Evolutionary conservation across 2,797 vertebrate species (phyloP), one percentile per base, ranked within the genome.

Genomic region (Limnodromus scolopaceus): DNA sequence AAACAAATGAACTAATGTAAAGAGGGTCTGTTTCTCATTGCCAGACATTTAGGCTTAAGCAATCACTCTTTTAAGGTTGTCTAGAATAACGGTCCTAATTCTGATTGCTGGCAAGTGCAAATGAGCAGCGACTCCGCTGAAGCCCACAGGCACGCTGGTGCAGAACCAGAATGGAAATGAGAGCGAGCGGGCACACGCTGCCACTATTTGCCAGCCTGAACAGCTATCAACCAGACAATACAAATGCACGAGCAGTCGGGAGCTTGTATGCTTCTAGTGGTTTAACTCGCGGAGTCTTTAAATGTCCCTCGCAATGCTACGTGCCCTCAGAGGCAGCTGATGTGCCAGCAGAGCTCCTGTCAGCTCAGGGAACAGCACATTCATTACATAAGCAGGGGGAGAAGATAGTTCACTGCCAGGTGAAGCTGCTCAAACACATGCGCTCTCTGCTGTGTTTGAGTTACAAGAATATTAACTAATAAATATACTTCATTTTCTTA

Each of bases 101-200:
- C 18, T 28, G 9, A 49, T 93, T 43, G 63, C 54, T 27, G 51
- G 38, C 39, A 78, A 75, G 41, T 32, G 34, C 41, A 86, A 76
- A 86, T 32, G 64, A 87, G 48, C 58, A 70, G 43, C 1, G 6
- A 13, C 53, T 87, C 22, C n/a, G 19, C 43, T 43, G 60, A 84
- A 87, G 41, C 23, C 18, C 39, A 27, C 30, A 72, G 70, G 84
- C 5, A 28, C 3, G 4, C 43, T 70, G 9, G 15, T 70, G 68
- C 34, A 68, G 51, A 77, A 79, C 25, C 41, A 58, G 51, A 60
- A 51, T n/a, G 51, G 45, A 48, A 92, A 78, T 4, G 51, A 43
- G 28, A 80, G 23, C 0, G 1, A 70, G 55, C 51, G 45, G 36
- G 36, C 53, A 66, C 43, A 70, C 0, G 0, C 13, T 69, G 53